Evolutionary conservation across 2,797 vertebrate genomes (phyloP), one percentile per base, ranked within the genome.

Genomic region (Rhynchonycteris naso): DNA sequence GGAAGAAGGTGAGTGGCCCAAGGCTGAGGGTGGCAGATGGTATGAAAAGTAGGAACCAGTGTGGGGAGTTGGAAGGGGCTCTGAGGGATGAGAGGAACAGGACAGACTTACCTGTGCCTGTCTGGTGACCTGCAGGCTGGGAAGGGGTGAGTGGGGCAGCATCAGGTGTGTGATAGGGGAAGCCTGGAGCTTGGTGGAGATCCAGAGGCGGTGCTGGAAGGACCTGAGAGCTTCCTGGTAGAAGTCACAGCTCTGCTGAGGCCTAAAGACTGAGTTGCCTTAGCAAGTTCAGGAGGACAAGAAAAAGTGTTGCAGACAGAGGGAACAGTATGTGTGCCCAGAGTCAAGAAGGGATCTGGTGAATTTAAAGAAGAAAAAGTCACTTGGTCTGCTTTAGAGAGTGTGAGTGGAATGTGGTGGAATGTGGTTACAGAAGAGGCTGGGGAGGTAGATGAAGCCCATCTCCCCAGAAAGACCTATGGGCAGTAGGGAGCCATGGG

Each of bases 1-100:
- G 99, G 81, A 99, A 98, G 97, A 99, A 99, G 99, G 99, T 99
- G 98, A 74, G 86, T 50, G 14, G 4, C 50, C 3, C 3, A 33
- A 88, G 19, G 33, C 14, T 1, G 0, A 21, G 59, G 59, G 30
- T n/a, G 30, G 24, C 26, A 38, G 28, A 14, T 30, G 11, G 14
- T 18, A 4, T n/a, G 72, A 50, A 22, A 43, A 52, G 0, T 13
- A 47, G 83, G 58, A 61, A 38, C 5, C 74, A 26, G 6, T 28
- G 5, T 56, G 30, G 14, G 66, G 66, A 33, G 21, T 22, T 18
- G 58, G 69, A 13, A 56, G 24, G 7, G 21, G 38, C 10, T 38
- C 33, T 2, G 43, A 82, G 76, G 74, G 15, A 10, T 0, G 1
- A 56, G 52, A 10, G 13, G n/a, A 65, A 69, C 9, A n/a, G 56